phyloP scores from a whole-genome alignment of 1,140 invertebrate species.

The Drosophila eugracilis region DNA sequence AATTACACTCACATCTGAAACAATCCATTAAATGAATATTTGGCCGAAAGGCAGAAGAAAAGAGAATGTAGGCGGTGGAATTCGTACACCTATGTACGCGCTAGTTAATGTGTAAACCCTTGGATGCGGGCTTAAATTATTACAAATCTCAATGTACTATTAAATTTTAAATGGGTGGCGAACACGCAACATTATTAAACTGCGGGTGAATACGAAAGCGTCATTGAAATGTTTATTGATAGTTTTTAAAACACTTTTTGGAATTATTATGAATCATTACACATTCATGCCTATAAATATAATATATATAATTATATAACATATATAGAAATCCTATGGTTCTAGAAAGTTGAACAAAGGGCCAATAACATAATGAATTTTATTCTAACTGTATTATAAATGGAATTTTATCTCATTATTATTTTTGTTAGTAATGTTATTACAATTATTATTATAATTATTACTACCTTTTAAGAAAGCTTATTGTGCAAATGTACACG shows the following conservation, averaged over 20 bases:
- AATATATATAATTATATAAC: slow-evolving; percentile 48
- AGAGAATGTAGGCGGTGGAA: slow-evolving; percentile 11
- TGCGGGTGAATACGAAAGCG: slow-evolving; percentile 61
- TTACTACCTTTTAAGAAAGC: slow-evolving; percentile 72
- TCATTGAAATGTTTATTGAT: slow-evolving; percentile 61
- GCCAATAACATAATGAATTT: slow-evolving; percentile 75
- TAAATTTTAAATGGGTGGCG: slow-evolving; percentile 71
- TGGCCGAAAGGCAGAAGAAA: slow-evolving; percentile 12
- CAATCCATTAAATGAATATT: slow-evolving; percentile 62
- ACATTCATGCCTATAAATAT: slow-evolving; percentile 50
- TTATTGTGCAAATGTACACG: slow-evolving; percentile 82
- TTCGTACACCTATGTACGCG: slow-evolving; percentile 26
- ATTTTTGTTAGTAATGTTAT: slow-evolving; percentile 83
- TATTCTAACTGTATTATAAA: slow-evolving; percentile 77
- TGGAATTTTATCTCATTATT: slow-evolving; percentile 67
- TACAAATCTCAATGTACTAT: slow-evolving; percentile 80
- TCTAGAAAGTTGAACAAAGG: slow-evolving; percentile 57
- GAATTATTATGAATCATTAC: slow-evolving; percentile 59
- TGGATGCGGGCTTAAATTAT: slow-evolving; percentile 69
- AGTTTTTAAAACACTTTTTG: slow-evolving; percentile 68
- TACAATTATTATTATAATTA: slow-evolving; percentile 69
- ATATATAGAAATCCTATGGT: slow-evolving; percentile 59
- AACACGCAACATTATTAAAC: slow-evolving; percentile 33
- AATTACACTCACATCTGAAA: slow-evolving; percentile 56
- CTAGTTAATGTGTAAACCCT: slow-evolving; percentile 51